phyloP scores from a whole-genome alignment of 2,888 invertebrate species.

The Pandemis cinnamomeana region DNA sequence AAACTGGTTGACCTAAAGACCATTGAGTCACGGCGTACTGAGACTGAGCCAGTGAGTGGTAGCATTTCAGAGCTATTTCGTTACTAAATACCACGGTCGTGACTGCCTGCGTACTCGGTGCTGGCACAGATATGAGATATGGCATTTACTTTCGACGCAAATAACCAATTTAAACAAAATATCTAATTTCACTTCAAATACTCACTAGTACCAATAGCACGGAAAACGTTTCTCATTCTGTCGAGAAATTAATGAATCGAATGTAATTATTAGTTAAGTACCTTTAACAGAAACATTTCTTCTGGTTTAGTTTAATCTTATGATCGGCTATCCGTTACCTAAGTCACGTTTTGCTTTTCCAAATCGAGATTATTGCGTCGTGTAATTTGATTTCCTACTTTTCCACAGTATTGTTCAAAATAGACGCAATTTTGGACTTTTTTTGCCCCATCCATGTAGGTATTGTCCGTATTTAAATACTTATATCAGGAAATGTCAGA shows the following conservation, averaged over 20 bases:
- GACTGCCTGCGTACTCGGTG: constrained; percentile 61
- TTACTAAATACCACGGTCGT: constrained; percentile 69
- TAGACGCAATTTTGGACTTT: neutral
- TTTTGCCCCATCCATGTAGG: neutral
- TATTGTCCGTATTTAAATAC: neutral
- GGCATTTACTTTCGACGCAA: constrained; percentile 1
- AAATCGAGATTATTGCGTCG: neutral
- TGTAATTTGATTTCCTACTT: too few species aligned
- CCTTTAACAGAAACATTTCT: neutral
- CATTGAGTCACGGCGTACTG: constrained; percentile 25
- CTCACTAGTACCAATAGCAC: neutral
- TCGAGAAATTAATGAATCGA: neutral
- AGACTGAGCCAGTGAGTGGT: constrained; percentile 31
- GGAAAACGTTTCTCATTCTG: neutral
- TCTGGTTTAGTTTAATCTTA: neutral
- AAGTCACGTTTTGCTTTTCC: neutral
- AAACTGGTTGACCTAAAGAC: constrained; percentile 21
- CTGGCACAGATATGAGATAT: constrained; percentile 46
- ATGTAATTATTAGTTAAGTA: neutral
- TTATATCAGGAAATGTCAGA: neutral
- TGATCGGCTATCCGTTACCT: neutral
- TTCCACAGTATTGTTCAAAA: neutral
- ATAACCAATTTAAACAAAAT: constrained; percentile 1
- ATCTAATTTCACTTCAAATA: neutral
- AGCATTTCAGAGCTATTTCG: constrained; percentile 75